phyloP scores from a whole-genome alignment of 2,888 invertebrate species.

The Formica aserva region DNA sequence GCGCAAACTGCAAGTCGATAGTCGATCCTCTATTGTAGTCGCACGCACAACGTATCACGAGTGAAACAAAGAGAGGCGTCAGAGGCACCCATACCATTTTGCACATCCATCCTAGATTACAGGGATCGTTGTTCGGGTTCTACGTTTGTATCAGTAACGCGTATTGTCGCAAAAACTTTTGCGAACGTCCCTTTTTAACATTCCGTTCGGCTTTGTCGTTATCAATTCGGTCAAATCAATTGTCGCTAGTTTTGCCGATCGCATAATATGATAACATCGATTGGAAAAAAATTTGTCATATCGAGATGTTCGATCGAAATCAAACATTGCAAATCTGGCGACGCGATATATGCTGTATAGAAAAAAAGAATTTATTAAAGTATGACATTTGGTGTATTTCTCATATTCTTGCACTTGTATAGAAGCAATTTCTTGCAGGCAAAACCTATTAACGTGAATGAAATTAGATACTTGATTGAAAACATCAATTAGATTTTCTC shows the following conservation, averaged over 20 bases:
- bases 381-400: background rate
- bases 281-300: background rate
- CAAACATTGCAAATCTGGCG: background rate
- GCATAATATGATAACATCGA: slow-evolving; percentile 15
- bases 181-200: slow-evolving; percentile 10
- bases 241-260: background rate
- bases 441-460: background rate
- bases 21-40: slow-evolving; percentile 56
- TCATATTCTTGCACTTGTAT: background rate
- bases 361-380: background rate
- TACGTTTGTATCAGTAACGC: background rate
- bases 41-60: slow-evolving; percentile 33
- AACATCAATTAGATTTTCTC: slow-evolving; percentile 7
- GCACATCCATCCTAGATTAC: slow-evolving; percentile 42
- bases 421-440: background rate
- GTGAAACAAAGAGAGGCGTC: slow-evolving; percentile 44
- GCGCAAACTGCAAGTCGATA: slow-evolving; percentile 61
- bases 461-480: slow-evolving; percentile 1
- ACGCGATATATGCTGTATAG: background rate
- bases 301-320: background rate
- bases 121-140: slow-evolving; percentile 33
- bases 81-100: slow-evolving; percentile 38
- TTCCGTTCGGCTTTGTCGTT: background rate
- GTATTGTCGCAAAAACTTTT: slow-evolving; percentile 24
- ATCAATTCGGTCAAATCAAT: slow-evolving; percentile 16